phyloP scores from a whole-genome alignment of 1,140 invertebrate genomes.

The Andrena cerasifolii region DNA sequence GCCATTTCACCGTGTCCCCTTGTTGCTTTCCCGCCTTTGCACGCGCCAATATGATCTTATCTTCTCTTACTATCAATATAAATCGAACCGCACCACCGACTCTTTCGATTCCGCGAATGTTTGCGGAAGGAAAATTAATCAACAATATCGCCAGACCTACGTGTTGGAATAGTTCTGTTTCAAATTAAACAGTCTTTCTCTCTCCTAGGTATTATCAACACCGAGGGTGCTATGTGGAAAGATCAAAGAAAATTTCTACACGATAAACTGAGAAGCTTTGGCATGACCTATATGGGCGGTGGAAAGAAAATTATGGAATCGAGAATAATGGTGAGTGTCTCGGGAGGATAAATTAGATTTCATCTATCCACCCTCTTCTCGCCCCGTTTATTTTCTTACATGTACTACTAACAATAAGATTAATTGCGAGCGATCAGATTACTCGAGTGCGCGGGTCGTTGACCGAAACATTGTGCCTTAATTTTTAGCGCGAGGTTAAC shows the following conservation, averaged over 20 bases:
- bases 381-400: background rate
- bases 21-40: background rate
- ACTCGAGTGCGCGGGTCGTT: too few relatives aligned
- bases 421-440: too few relatives aligned
- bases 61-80: background rate
- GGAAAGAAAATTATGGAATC: conserved; percentile 92
- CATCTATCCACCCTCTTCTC: background rate
- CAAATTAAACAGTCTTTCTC: background rate
- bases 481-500: conserved; percentile 88
- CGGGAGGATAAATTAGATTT: background rate
- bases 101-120: conserved; percentile 15
- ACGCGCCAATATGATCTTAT: background rate
- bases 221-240: conserved; percentile 95
- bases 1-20: background rate
- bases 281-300: conserved; percentile 92
- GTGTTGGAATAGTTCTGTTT: too few relatives aligned
- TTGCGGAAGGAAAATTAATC: background rate
- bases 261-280: conserved; percentile 93
- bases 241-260: conserved; percentile 95
- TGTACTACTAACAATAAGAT: background rate
- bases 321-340: conserved; percentile 89
- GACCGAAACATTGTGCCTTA: background rate
- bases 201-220: conserved; percentile 93
- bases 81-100: background rate
- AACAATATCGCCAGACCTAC: too few relatives aligned